Evolutionary conservation across 2,797 vertebrate genomes (phyloP), one percentile per base, ranked within the genome.

Genomic region (Rhinichthys osculus): DNA sequence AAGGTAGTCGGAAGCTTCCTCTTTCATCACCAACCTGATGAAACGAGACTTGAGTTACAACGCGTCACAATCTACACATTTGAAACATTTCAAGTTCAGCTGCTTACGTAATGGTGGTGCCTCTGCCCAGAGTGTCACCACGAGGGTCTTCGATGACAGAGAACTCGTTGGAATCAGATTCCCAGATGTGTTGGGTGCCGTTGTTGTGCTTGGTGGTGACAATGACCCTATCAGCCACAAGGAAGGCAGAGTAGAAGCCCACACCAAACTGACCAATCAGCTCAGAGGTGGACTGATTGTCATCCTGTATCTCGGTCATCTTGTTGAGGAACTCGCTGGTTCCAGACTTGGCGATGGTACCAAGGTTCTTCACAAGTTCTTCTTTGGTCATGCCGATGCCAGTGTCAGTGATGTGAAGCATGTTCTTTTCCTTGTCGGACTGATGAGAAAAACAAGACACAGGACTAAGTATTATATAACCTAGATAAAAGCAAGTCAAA

Each of bases 351-450:
- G 98, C 98, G 70, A 99, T 99, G 78, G 98, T 99, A 81, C 98
- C 98, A 89, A 99, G 92, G 91, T 99, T 99, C 93, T 95, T 99
- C 50, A 99, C 95, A 62, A 99, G 88, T 35, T 99, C 98, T 0
- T 99, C 98, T 90, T 97, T 98, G 78, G 98, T 99, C 98, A 99
- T 99, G 90, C 98, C 98, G 83, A 99, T 95, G 62, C 98, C 98
- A 0, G 98, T 99, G 90, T 99, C 98, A 10, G 98, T 99, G 92
- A 99, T 96, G 66, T 99, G 98, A 47, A 99, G 96, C 97, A 99
- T 97, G 89, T 99, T 99, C 95, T 97, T 99, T 90, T 99, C 98
- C 91, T 99, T 99, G 91, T 99, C 98, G 84, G 98, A 97, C 98
- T 99, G 79, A 6, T 21, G 67, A n/a, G 52, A n/a, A 5, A 52